These are phyloP conservation scores for Pygoscelis adeliae DNA, from an alignment of 2,113 vertebrate species.

Conservation along the genomic window DNA sequence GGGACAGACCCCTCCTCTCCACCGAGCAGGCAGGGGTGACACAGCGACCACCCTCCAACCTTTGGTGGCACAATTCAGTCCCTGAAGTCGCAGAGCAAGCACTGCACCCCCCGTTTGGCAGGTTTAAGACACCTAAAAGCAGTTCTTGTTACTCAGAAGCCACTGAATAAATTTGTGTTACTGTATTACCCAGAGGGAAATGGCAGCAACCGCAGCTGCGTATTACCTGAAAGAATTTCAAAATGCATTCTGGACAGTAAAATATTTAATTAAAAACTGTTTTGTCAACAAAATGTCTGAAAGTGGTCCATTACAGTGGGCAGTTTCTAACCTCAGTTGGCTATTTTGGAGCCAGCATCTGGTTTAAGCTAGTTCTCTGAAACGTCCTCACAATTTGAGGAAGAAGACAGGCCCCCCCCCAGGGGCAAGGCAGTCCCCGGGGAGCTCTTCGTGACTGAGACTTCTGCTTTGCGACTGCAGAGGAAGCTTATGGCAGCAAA, in stretches of 20 bases:
- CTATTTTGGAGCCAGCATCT: background rate
- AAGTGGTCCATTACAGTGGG: background rate
- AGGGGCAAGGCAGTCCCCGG: accelerated
- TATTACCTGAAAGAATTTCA: constrained; percentile 1
- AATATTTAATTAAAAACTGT: constrained; percentile 1
- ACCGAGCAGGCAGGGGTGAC: background rate
- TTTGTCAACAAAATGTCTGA: background rate
- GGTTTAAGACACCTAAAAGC: background rate
- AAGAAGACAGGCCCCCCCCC: background rate
- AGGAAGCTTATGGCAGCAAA: background rate
- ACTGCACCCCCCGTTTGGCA: background rate
- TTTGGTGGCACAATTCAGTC: accelerated
- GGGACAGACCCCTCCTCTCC: background rate
- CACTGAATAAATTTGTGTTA: background rate
- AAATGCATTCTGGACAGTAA: background rate
- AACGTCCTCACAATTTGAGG: background rate
- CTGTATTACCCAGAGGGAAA: background rate
- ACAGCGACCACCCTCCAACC: background rate
- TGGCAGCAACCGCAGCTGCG: background rate
- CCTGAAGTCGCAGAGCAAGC: background rate
- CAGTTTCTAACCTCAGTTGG: background rate
- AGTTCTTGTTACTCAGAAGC: background rate
- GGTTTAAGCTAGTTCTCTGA: background rate
- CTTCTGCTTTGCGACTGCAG: background rate
- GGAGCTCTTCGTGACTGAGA: accelerated